Evolutionary conservation across 2,797 vertebrate genomes (phyloP), one percentile per base, ranked within the genome.

Genomic region (Lithobates sylvaticus): DNA sequence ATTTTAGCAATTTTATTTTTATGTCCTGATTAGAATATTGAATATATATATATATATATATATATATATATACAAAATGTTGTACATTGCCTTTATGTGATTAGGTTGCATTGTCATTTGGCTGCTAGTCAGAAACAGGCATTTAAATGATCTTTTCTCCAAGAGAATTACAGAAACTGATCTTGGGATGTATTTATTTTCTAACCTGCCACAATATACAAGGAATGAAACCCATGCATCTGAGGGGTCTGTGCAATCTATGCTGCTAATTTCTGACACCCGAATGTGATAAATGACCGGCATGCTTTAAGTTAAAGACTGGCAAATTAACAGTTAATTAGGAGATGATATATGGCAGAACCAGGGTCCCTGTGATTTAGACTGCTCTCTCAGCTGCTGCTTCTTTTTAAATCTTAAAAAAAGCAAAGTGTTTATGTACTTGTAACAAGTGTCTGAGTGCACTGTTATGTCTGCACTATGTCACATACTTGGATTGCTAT

Each of bases 321-420:
- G 91, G 93, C 94, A 95, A 95, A 96, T 96, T 94, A 95, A 94
- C 93, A 93, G 94, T 95, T 96, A 96, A 96, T 95, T 94, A 97
- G 93, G 72, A 87, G 91, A 92, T 95, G 95, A 97, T 96, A 96
- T 94, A 96, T 95, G 94, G 94, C 95, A 96, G 95, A 94, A 95
- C 86, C 89, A 71, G 83, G 86, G 79, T 86, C 89, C 86, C 90
- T 89, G 76, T 83, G 85, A 82, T 81, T 89, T 50, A 67, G 83
- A 85, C 68, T 61, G 87, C 88, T 89, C 84, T 89, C 83, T 92
- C 92, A 91, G 88, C 92, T 86, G 92, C 92, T 85, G 89, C 69
- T 92, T 84, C 91, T 87, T 91, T 89, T 79, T 64, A 0, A 93
- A 92, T 95, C 95, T 94, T 68, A 69, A 91, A 84, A 81, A 85